Base-by-base conservation (phyloP, 2,888 invertebrate genomes). In the Cheilosia scutellata region DNA sequence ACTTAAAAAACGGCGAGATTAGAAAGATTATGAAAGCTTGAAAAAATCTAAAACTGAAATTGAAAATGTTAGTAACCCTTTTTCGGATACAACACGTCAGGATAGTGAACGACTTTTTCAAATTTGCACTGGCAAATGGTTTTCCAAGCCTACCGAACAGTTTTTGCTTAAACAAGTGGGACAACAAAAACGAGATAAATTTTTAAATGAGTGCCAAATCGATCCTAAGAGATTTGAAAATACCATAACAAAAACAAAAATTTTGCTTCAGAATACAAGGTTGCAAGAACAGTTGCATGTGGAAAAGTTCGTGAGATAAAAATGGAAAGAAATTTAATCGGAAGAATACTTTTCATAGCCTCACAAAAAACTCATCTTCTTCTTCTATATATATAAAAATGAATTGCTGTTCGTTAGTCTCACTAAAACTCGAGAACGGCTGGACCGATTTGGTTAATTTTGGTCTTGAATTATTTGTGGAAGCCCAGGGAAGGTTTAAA, bases 221-320 rank as follows among this genome's bases (percentile, higher is more conserved):
- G 66, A 68, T 55, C 66, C 53, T n/a, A 29, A 55, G 27, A 72
- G 71, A 31, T 60, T 58, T 51, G 33, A 60, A 71, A 60, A 60
- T 11, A 25, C 25, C 25, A 58, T 70, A 16, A 9, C 42, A 44
- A 57, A 68, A 57, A 68, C 42, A 2, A 11, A 31, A 44, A 51
- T 51, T 74, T 74, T 44, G 55, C 55, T 37, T 72, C 72, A n/a
- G 51, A 62, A 37, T 20, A 62, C 9, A 72, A 29, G 29, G 53
- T 72, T 9, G 6, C 31, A 31, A 51, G 49, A 11, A 51, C 20
- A 16, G 13, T 40, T 3, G 7, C n/a, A 27, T 31, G 29, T 25
- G 33, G 63, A 13, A 65, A 75, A 57, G 27, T 65, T 65, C 16
- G 29, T 51, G 60, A 49, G 29, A 20, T 60, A 9, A 72, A 72